These are phyloP conservation scores for Acestrorhynchus altus DNA, from an alignment of 2,797 vertebrate species.

Conservation along the genomic window DNA sequence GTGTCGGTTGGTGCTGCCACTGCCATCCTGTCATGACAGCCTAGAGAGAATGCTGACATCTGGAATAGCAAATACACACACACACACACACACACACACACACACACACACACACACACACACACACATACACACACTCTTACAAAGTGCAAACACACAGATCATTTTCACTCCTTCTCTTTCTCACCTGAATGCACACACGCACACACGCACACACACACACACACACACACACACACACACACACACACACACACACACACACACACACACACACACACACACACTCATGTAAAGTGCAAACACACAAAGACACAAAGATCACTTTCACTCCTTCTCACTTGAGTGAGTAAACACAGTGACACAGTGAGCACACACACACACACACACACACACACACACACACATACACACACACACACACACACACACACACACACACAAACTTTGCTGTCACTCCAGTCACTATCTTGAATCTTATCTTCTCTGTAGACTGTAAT, in stretches of 20 bases:
- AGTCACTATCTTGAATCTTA: conserved; percentile 70
- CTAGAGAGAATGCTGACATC: conserved; percentile 15
- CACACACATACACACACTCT: conserved; percentile 3
- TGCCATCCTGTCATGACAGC: not conserved
- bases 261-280: not conserved
- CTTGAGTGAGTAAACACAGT: not conserved
- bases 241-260: too few relatives aligned
- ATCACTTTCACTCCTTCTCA: conserved; percentile 34
- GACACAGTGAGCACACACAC: too few relatives aligned
- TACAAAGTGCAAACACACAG: conserved; percentile 4
- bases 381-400: conserved; percentile 20
- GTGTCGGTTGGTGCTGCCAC: conserved; percentile 4
- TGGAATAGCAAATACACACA: conserved; percentile 21
- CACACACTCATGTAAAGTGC: not conserved
- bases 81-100: conserved; percentile 7
- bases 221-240: conserved; percentile 20
- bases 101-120: conserved; percentile 7
- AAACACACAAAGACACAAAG: conserved; percentile 32
- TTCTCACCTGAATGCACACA: conserved; percentile 16
- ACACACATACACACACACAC: conserved; percentile 10
- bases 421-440: conserved; percentile 22
- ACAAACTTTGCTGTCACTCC: conserved; percentile 55
- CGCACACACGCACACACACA: too few relatives aligned
- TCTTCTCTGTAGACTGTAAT: conserved; percentile 76
- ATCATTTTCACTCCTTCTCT: conserved; percentile 21